Conservation (phyloP, 2,113 vertebrate species). For the Setophaga petechia region DNA sequence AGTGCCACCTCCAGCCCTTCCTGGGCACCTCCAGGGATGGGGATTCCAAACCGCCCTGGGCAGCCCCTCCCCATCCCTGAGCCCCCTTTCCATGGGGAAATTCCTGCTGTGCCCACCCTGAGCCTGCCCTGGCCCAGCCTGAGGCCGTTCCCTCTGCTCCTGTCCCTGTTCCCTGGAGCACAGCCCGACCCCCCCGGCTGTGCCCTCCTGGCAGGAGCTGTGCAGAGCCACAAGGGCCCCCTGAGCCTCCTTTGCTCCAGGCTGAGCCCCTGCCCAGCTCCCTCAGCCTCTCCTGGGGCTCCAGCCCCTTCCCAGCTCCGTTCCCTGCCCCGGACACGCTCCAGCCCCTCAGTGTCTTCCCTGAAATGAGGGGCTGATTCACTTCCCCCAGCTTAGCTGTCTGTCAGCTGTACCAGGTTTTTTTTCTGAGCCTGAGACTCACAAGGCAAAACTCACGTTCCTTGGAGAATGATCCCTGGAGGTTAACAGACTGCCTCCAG, state of each 20-base stretch:
- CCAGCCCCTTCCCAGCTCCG: not conserved
- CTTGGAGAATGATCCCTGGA: not conserved
- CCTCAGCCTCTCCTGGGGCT: not conserved
- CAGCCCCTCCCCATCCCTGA: not conserved
- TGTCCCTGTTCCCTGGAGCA: not conserved
- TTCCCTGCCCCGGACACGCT: rapidly evolving
- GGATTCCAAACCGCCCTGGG: not conserved
- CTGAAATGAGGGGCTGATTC: not conserved
- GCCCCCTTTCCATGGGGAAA: not conserved
- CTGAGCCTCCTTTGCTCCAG: not conserved
- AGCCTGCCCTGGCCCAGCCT: not conserved
- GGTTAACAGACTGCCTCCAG: not conserved
- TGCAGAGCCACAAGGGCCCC: not conserved
- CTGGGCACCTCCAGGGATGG: not conserved
- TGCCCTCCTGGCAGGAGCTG: not conserved
- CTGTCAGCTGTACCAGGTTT: not conserved
- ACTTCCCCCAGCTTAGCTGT: not conserved
- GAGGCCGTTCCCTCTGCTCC: not conserved
- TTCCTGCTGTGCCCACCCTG: not conserved
- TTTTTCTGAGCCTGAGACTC: not conserved
- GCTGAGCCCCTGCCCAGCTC: not conserved
- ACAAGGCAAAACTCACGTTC: not conserved
- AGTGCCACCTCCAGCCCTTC: not conserved
- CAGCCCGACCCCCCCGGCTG: not conserved
- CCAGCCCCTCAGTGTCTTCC: not conserved